phyloP scores from a whole-genome alignment of 2,113 vertebrate genomes.

The Sakesphorus luctuosus region DNA sequence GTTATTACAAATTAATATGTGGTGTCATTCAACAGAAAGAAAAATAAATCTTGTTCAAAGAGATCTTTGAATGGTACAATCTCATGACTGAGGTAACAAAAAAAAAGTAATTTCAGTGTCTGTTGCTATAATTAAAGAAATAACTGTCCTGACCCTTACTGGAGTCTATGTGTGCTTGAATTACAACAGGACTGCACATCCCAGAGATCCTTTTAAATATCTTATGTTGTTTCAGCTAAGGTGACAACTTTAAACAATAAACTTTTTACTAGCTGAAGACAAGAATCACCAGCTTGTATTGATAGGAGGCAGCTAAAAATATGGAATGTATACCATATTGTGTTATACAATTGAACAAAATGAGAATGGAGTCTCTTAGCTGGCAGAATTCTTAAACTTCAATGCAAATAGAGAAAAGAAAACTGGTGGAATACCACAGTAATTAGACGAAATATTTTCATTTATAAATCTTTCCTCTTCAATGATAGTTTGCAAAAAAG shows the following conservation, averaged over 20 bases:
- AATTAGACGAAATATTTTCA: background rate
- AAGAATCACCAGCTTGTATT: background rate
- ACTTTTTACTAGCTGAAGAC: background rate
- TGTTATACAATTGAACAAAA: background rate
- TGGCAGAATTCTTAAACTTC: background rate
- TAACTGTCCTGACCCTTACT: background rate
- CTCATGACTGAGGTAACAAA: background rate
- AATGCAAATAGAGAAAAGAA: background rate
- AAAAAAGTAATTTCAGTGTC: background rate
- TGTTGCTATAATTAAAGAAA: background rate
- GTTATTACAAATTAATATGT: background rate
- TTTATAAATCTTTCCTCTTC: background rate
- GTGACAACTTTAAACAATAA: background rate
- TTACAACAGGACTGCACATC: background rate
- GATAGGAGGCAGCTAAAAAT: background rate
- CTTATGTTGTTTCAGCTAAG: background rate
- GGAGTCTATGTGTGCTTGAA: background rate
- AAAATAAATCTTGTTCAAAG: background rate
- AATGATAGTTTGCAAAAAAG: background rate
- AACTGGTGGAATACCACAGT: background rate
- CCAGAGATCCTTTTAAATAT: background rate
- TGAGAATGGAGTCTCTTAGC: background rate
- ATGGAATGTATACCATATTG: background rate
- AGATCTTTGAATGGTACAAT: background rate
- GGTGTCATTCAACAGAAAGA: background rate